Conservation (phyloP, 1,140 invertebrate genomes). For the Atta texana region DNA sequence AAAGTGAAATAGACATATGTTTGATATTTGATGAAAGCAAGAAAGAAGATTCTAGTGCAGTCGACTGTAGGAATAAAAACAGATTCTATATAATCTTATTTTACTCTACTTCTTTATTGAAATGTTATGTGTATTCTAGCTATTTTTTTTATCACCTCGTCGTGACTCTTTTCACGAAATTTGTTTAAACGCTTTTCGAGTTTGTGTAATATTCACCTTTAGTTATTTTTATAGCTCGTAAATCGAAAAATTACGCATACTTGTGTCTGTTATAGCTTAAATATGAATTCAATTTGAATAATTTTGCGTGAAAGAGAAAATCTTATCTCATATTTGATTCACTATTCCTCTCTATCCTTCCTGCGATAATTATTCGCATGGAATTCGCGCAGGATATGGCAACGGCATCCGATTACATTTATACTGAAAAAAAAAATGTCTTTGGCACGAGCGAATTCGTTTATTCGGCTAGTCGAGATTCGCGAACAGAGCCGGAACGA, state of each 20-base stretch:
- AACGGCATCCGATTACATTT: neutral
- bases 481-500: slow-evolving; percentile 48
- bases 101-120: neutral
- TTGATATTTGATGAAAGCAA: too few relatives aligned
- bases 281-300: neutral
- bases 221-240: neutral
- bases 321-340: neutral
- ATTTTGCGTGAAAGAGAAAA: neutral
- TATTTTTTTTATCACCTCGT: neutral
- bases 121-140: neutral
- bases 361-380: neutral
- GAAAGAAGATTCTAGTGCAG: too few relatives aligned
- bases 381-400: neutral
- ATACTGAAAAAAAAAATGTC: slow-evolving; percentile 20
- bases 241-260: neutral
- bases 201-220: neutral
- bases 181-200: neutral
- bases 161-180: neutral
- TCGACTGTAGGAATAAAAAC: too few relatives aligned
- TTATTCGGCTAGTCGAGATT: slow-evolving; percentile 33
- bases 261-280: neutral
- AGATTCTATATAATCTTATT: neutral
- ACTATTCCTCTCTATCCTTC: neutral
- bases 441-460: slow-evolving; percentile 47
- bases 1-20: too few relatives aligned